phyloP scores from a whole-genome alignment of 2,113 vertebrate genomes.

The Bos javanicus region DNA sequence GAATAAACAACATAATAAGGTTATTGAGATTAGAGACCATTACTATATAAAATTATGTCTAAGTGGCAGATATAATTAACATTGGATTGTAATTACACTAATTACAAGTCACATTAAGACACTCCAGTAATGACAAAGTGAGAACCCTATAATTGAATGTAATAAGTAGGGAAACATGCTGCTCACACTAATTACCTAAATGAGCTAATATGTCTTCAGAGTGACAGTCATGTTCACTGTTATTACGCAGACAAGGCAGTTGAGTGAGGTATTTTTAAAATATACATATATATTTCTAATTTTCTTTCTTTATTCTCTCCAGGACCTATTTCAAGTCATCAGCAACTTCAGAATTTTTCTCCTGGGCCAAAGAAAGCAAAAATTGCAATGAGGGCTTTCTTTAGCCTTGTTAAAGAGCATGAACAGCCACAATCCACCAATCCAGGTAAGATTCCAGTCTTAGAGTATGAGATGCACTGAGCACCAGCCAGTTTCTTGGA shows the following conservation, averaged over 20 bases:
- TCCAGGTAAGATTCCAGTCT: constrained; percentile 21
- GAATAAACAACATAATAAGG: constrained; percentile 89
- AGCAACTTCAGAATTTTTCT: constrained; percentile 76
- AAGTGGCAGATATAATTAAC: constrained; percentile 92
- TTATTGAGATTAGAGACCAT: constrained; percentile 87
- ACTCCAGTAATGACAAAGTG: constrained; percentile 89
- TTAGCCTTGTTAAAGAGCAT: constrained; percentile 35
- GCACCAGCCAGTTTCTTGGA: neutral
- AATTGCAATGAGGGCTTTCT: constrained; percentile 59
- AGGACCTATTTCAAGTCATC: constrained; percentile 76
- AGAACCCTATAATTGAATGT: constrained; percentile 89
- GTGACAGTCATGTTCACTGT: constrained; percentile 84
- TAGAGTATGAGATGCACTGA: neutral
- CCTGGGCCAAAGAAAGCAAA: constrained; percentile 73
- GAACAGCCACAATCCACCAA: neutral
- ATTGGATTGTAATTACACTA: constrained; percentile 94
- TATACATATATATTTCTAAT: constrained; percentile 59
- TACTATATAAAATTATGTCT: constrained; percentile 89
- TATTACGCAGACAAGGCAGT: constrained; percentile 84
- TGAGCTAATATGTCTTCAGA: constrained; percentile 88
- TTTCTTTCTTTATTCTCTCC: constrained; percentile 77
- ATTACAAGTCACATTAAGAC: constrained; percentile 94
- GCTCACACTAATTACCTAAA: constrained; percentile 89
- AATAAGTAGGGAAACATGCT: constrained; percentile 88
- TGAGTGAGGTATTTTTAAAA: constrained; percentile 75